phyloP scores from a whole-genome alignment of 2,113 vertebrate species.

The Anser brachyrhynchus region DNA sequence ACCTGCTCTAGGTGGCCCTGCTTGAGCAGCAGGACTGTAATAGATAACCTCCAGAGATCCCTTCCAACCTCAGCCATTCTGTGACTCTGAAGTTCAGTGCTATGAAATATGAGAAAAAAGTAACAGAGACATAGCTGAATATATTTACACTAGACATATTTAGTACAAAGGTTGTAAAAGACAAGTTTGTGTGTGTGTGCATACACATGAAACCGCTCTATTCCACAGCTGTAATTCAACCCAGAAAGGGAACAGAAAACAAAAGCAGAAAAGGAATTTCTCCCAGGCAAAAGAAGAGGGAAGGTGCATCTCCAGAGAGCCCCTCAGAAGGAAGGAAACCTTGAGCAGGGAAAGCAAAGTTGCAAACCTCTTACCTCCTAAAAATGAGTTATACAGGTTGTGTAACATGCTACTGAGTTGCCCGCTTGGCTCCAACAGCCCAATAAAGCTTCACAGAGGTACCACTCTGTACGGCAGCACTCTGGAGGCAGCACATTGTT shows the following conservation, averaged over 20 bases:
- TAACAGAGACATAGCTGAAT: not conserved
- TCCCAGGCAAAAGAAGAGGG: not conserved
- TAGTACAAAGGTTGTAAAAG: not conserved
- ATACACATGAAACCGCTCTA: not conserved
- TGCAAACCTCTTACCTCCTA: not conserved
- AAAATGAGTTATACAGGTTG: too few species aligned
- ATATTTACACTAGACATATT: not conserved
- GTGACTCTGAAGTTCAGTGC: not conserved
- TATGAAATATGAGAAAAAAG: not conserved
- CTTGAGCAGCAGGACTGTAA: not conserved
- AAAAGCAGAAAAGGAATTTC: not conserved
- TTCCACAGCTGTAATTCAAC: not conserved
- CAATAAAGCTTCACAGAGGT: not conserved
- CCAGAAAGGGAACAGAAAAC: not conserved
- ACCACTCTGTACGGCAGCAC: not conserved
- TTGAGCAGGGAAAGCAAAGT: not conserved
- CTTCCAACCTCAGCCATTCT: not conserved
- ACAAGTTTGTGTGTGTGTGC: not conserved
- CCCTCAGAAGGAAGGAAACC: not conserved
- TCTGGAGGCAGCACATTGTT: not conserved
- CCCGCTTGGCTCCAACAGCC: not conserved
- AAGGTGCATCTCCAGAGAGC: not conserved
- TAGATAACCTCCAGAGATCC: not conserved
- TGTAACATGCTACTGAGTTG: not conserved
- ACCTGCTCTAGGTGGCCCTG: not conserved